Evolutionary conservation across 1,140 invertebrate species (phyloP), one percentile per base, ranked within the genome.

Genomic region (Drosophila littoralis): DNA sequence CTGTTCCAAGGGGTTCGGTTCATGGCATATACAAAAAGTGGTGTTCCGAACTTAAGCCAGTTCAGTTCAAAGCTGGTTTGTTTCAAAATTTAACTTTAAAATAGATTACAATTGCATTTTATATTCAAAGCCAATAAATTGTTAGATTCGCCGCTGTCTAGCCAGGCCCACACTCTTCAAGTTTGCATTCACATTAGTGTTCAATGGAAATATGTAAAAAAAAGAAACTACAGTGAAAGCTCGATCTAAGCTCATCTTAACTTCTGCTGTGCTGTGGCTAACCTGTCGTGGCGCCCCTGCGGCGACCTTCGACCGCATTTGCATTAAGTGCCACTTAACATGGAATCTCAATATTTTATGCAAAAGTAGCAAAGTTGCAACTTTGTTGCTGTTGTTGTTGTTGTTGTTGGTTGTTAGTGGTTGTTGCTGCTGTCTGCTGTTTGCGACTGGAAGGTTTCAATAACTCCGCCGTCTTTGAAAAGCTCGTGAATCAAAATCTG

Each of bases 291-390:
- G 40, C 42, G 48, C 57, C 40, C 55, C 55, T 68, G 54, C 42
- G 65, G 67, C 79, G 81, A 75, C 60, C 70, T 78, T 66, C 48
- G 64, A 78, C 66, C 66, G 65, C 78, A 91, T 91, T 91, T 91
- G 90, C 90, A 91, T 91, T 91, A 86, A 91, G 84, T 86, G 72
- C 71, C 90, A 91, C 82, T 91, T 91, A 86, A 91, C 89, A 90
- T 76, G 81, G 79, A 83, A 86, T 91, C 81, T 84, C 90, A 86
- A 91, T 91, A 91, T 90, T 91, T 91, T 91, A 91, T 91, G 90
- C 84, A 83, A 90, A 86, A 81, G 58, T 38, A 35, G 32, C 65
- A 40, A 73, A 73, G 45, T 68, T 73, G 22, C 63, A 32, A 48
- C 61, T 50, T 48, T 42, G 17, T 33, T 45, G 48, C 13, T 48